Conservation (phyloP, 1,140 invertebrate species). For the Capitella teleta region DNA sequence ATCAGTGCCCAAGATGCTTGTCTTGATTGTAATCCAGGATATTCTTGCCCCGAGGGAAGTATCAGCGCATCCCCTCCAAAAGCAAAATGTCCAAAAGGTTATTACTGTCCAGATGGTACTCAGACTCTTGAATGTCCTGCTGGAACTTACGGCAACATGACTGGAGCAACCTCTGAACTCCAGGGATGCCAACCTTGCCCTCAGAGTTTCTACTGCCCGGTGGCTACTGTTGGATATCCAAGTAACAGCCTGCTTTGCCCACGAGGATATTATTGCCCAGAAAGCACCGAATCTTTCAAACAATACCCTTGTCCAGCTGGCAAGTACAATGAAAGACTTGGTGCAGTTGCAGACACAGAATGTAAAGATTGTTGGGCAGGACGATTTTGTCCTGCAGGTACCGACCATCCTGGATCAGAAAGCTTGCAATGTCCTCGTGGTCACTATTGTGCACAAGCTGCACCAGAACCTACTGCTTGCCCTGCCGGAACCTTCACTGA, state of each 20-base stretch:
- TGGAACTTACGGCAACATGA: conserved; percentile 26
- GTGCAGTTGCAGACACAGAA: conserved; percentile 15
- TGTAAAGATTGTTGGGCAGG: conserved; percentile 29
- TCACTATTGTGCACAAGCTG: conserved; percentile 24
- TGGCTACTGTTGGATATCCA: conserved; percentile 1
- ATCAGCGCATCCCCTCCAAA: conserved; percentile 18
- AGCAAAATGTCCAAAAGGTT: conserved; percentile 25
- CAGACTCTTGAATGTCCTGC: conserved; percentile 10
- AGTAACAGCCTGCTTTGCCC: conserved; percentile 20
- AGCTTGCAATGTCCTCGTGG: conserved; percentile 26
- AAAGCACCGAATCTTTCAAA: conserved; percentile 22
- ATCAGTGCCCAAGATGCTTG: conserved; percentile 19
- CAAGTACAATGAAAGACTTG: conserved; percentile 21
- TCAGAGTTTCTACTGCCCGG: conserved; percentile 31
- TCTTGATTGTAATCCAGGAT: conserved; percentile 23
- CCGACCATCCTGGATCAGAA: conserved; percentile 22
- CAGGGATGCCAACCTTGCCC: conserved; percentile 24
- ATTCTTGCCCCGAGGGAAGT: conserved; percentile 29
- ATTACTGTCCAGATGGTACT: conserved; percentile 28
- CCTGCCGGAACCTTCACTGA: conserved; percentile 32
- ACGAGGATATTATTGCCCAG: conserved; percentile 26
- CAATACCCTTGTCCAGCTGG: conserved; percentile 25
- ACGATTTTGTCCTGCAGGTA: conserved; percentile 24
- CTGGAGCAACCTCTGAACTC: conserved; percentile 15
- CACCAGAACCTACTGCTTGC: conserved; percentile 23